phyloP scores from a whole-genome alignment of 2,797 vertebrate genomes.

The Gallirallus australis region DNA sequence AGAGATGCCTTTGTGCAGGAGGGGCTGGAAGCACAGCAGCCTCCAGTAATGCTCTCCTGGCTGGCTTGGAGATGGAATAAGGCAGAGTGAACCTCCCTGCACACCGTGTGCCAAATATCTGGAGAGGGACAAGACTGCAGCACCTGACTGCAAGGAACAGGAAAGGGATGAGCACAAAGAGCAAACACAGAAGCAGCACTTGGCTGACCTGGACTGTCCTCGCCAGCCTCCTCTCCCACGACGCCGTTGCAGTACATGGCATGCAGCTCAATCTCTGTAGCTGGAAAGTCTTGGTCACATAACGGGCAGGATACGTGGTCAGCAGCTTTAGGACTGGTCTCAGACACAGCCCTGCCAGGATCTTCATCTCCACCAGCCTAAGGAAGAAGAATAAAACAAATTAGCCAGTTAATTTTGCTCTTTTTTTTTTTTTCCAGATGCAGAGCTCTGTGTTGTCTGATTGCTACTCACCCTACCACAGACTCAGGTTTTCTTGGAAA shows the following conservation, averaged over 20 bases:
- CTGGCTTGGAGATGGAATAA: neutral
- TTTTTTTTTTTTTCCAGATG: neutral
- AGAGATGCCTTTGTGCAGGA: neutral
- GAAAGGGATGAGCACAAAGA: neutral
- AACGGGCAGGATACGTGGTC: conserved; percentile 84
- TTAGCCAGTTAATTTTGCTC: neutral
- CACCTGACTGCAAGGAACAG: neutral
- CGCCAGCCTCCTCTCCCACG: conserved; percentile 31
- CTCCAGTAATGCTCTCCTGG: neutral
- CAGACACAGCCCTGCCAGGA: neutral
- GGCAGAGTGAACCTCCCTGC: neutral
- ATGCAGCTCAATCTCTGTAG: conserved; percentile 84
- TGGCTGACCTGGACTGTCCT: conserved; percentile 55
- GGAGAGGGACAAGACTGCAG: neutral
- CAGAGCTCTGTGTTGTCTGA: neutral
- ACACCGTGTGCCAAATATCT: neutral
- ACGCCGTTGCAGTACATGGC: conserved; percentile 90
- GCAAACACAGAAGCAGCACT: neutral
- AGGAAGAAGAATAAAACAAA: conserved; percentile 12
- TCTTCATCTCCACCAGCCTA: conserved; percentile 70
- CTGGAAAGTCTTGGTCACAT: conserved; percentile 85
- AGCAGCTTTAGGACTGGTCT: conserved; percentile 8
- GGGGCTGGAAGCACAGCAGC: neutral
- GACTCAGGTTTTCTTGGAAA: conserved; percentile 4
- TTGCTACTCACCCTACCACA: neutral